These are phyloP conservation scores for Ptilorrhoa leucosticta DNA, from an alignment of 2,113 vertebrate species.

Conservation along the genomic window DNA sequence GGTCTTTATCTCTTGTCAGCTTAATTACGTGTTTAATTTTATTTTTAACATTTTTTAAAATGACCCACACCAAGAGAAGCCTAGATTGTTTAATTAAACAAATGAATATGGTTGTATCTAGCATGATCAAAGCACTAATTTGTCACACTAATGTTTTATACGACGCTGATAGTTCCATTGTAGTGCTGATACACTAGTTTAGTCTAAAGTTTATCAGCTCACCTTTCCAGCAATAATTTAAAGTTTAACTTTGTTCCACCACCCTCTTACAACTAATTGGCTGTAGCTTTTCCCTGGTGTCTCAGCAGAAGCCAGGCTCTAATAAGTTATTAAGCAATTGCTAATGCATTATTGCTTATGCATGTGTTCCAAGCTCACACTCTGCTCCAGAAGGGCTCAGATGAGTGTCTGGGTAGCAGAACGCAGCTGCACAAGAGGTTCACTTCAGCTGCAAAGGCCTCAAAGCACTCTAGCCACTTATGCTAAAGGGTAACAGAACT, in stretches of 20 bases:
- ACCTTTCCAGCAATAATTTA: slow-evolving; percentile 49
- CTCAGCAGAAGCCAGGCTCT: neutral
- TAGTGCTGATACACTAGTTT: slow-evolving; percentile 55
- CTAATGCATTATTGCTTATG: slow-evolving; percentile 21
- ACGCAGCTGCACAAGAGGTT: neutral
- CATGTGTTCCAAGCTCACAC: neutral
- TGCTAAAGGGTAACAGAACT: neutral
- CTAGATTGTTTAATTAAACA: slow-evolving; percentile 95
- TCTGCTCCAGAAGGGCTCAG: neutral
- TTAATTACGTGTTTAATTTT: slow-evolving; percentile 99
- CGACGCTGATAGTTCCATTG: slow-evolving; percentile 76
- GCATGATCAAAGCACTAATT: slow-evolving; percentile 82
- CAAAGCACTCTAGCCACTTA: neutral
- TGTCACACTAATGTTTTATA: slow-evolving; percentile 82
- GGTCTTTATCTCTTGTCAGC: slow-evolving; percentile 89
- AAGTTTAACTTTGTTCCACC: slow-evolving; percentile 51
- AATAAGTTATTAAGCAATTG: slow-evolving; percentile 43
- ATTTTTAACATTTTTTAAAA: slow-evolving; percentile 92
- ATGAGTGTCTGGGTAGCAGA: neutral
- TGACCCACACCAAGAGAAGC: slow-evolving; percentile 82
- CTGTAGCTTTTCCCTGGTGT: slow-evolving; percentile 22
- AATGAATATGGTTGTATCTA: slow-evolving; percentile 86
- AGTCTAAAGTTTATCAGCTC: slow-evolving; percentile 43
- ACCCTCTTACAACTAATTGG: slow-evolving; percentile 37
- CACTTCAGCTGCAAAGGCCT: neutral